Percentiles rank a stretch among this genome's conserved stretches.
Conservation (phyloP, 2,888 invertebrate species). For the Cheilosia scutellata region DNA sequence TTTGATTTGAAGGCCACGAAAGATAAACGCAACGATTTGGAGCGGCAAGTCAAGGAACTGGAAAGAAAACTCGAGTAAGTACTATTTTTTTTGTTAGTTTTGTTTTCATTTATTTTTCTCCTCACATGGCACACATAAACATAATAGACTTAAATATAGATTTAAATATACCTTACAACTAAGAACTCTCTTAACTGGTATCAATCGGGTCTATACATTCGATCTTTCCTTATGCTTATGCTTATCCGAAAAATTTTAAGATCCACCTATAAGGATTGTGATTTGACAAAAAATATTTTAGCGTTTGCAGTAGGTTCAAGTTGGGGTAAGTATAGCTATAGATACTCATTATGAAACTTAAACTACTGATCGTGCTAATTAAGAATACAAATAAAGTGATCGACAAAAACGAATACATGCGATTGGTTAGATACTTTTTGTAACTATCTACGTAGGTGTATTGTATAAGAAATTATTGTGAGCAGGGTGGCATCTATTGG, state of each 20-base stretch:
- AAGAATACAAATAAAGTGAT: too few relatives aligned
- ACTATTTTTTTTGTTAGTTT: conserved; percentile 8
- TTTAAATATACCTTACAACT: conserved; percentile 13
- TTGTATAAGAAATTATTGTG: too few relatives aligned
- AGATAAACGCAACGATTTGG: conserved; percentile 85
- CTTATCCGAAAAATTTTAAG: conserved; percentile 76
- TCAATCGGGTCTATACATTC: neutral
- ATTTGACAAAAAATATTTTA: conserved; percentile 2
- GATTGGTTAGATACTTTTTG: too few relatives aligned
- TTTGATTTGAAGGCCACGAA: conserved; percentile 87
- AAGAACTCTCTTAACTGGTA: conserved; percentile 17
- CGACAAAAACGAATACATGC: too few relatives aligned
- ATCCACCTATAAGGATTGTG: conserved; percentile 77
- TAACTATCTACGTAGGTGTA: too few relatives aligned
- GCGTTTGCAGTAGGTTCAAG: neutral
- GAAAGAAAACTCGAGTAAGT: conserved; percentile 86
- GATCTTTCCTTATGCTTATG: conserved; percentile 24
- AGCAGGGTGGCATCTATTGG: too few relatives aligned
- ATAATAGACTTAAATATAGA: conserved; percentile 29
- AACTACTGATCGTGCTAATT: neutral
- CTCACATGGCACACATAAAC: conserved; percentile 57
- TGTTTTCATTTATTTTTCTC: conserved; percentile 32
- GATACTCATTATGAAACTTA: neutral
- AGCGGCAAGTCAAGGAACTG: conserved; percentile 86
- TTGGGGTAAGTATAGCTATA: neutral